Evolutionary conservation across 1,140 invertebrate genomes (phyloP).

Genomic region (Dreissena rostriformis): DNA sequence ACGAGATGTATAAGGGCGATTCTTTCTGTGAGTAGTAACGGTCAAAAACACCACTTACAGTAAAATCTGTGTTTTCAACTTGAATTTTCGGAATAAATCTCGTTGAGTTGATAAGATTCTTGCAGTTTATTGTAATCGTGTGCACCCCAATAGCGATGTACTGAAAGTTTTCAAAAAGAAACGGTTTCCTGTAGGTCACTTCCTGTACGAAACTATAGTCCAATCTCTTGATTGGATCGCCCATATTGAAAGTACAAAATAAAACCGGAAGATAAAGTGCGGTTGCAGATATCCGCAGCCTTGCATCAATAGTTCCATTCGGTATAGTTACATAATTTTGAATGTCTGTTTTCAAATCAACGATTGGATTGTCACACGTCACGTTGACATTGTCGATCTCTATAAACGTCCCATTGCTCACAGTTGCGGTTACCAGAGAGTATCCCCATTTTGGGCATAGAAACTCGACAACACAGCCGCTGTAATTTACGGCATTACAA

Average conservation of each 20-base stretch:
- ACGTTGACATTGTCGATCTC: constrained; percentile 39
- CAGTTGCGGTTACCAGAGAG: constrained; percentile 4
- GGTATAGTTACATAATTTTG: constrained; percentile 20
- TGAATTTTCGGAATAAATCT: constrained; percentile 1
- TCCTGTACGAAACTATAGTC: background rate
- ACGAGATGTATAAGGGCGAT: constrained; percentile 36
- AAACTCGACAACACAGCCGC: constrained; percentile 26
- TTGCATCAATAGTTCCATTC: constrained; percentile 32
- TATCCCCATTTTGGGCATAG: constrained; percentile 40
- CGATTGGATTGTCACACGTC: constrained; percentile 49
- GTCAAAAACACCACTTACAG: constrained; percentile 44
- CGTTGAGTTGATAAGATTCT: constrained; percentile 37
- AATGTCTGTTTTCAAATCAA: constrained; percentile 1
- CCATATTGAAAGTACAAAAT: constrained; percentile 43
- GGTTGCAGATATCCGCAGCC: constrained; percentile 6
- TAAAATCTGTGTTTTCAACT: constrained; percentile 37
- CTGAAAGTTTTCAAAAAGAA: constrained; percentile 25
- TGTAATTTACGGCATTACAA: background rate
- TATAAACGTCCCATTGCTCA: constrained; percentile 42
- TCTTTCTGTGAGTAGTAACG: constrained; percentile 25
- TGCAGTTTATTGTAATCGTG: constrained; percentile 25
- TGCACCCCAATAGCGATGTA: constrained; percentile 38
- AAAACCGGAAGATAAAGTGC: constrained; percentile 26
- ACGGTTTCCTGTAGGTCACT: constrained; percentile 22
- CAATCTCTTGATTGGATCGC: constrained; percentile 28